Evolutionary conservation across 2,888 invertebrate species (phyloP), one percentile per base, ranked within the genome.

Genomic region (Xestia c-nigrum): DNA sequence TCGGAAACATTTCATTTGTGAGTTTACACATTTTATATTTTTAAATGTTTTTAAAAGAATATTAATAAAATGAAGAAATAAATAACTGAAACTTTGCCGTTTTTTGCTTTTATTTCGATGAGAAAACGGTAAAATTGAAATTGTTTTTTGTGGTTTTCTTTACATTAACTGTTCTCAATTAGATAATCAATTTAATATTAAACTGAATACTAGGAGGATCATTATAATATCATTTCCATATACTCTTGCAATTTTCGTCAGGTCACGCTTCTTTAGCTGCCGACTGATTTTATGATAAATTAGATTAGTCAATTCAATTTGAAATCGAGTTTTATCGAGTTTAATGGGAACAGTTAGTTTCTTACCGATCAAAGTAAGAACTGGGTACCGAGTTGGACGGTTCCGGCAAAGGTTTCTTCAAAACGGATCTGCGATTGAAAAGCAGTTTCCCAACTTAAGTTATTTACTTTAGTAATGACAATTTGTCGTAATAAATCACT

Each of bases 381-480:
- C 46, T 52, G 46, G 40, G 52, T 55, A 47, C 21, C 9, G 6
- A 57, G 19, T 38, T 43, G 38, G 10, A 50, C 38, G 14, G n/a
- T 50, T 67, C 21, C 55, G 16, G 24, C 40, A n/a, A 74, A 63
- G 55, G 43, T 79, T 81, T 57, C 24, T 19, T 24, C 19, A n/a
- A 68, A 52, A 24, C 14, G 10, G 38, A 47, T 5, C 1, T 79
- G 9, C 40, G 63, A 55, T 57, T 24, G 47, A 2, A 31, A 67
- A 50, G 7, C 19, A 76, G 52, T 76, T 69, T 65, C 14, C 43
- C 14, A 43, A 64, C n/a, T 46, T 5, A 61, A 61, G 38, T 64
- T 69, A 38, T 61, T 81, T 55, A 24, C 40, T 82, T 69, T 46
- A 5, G 14, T 59, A 24, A n/a, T 52, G 43, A 50, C 68, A 43